Evolutionary conservation across 2,797 vertebrate species (phyloP), one percentile per base, ranked within the genome.

Genomic region (Gila robusta): DNA sequence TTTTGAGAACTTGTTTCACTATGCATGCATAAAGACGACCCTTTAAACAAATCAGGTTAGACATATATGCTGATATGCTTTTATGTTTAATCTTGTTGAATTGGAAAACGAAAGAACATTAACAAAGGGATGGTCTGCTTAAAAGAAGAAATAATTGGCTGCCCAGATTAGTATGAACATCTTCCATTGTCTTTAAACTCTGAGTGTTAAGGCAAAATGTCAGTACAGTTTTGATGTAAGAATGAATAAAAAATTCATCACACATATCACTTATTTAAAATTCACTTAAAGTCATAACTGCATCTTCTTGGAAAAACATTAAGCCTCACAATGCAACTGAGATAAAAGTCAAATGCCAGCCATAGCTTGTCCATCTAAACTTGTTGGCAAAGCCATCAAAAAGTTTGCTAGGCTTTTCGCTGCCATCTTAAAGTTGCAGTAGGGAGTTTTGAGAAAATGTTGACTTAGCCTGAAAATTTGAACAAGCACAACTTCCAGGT

Each of bases 1-100:
- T 54, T 66, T 54, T 56, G 39, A 70, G 73, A 76, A 66, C 52
- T 23, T 44, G 71, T 62, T 76, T 56, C 81, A 84, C 37, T 86
- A 52, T 67, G 69, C 71, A 67, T 80, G 82, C 74, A 69, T 79
- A 71, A 72, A 80, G 70, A 72, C 12, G 19, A 23, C 44, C 26
- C 79, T 52, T 59, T 74, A 54, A 78, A 76, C 44, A 85, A 82
- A 81, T 78, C 83, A 80, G 52, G 32, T 44, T 47, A 41, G 52
- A 23, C 59, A 52, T 52, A 49, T 78, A 87, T 54, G 54, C 66
- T 71, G 82, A 85, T 81, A 32, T 39, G 82, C 70, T 73, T 86
- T 83, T 41, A 89, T 49, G 37, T 67, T 78, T 85, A 82, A 84
- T 86, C 85, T 86, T 39, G 26, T 74, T 82, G 79, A 76, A 47